Evolutionary conservation across 2,888 invertebrate species (phyloP).

Genomic region (Drosophila lutescens): DNA sequence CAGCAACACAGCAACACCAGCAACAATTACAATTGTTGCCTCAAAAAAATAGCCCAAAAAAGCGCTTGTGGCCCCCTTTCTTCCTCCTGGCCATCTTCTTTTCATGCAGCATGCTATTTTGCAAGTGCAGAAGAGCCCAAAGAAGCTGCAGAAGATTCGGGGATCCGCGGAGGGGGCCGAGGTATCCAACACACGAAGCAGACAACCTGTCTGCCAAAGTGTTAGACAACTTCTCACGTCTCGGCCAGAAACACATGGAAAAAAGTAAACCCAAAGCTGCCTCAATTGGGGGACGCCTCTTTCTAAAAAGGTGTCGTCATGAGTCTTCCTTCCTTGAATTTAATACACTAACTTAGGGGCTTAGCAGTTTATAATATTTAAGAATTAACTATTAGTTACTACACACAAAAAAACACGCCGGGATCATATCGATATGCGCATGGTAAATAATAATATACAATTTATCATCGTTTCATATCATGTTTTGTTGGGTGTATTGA

Average conservation of each 20-base stretch:
- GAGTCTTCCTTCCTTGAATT: slow-evolving; percentile 33
- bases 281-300: slow-evolving; percentile 16
- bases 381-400: no score
- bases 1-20: slow-evolving; percentile 41
- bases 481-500: no score
- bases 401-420: no score
- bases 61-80: slow-evolving; percentile 42
- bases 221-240: slow-evolving; percentile 80
- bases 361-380: neutral
- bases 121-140: slow-evolving; percentile 66
- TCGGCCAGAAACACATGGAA: slow-evolving; percentile 46
- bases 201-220: slow-evolving; percentile 74
- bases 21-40: slow-evolving; percentile 67
- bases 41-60: slow-evolving; percentile 46
- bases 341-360: slow-evolving; percentile 13
- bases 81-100: slow-evolving; percentile 29
- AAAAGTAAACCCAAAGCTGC: slow-evolving; percentile 10
- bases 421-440: no score
- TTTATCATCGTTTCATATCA: no score
- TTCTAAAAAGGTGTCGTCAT: slow-evolving; percentile 70
- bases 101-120: slow-evolving; percentile 62
- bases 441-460: no score
- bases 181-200: slow-evolving; percentile 30
- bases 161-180: neutral
- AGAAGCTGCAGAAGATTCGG: slow-evolving; percentile 31